phyloP scores from a whole-genome alignment of 2,888 invertebrate genomes.

The Volucella zonaria region DNA sequence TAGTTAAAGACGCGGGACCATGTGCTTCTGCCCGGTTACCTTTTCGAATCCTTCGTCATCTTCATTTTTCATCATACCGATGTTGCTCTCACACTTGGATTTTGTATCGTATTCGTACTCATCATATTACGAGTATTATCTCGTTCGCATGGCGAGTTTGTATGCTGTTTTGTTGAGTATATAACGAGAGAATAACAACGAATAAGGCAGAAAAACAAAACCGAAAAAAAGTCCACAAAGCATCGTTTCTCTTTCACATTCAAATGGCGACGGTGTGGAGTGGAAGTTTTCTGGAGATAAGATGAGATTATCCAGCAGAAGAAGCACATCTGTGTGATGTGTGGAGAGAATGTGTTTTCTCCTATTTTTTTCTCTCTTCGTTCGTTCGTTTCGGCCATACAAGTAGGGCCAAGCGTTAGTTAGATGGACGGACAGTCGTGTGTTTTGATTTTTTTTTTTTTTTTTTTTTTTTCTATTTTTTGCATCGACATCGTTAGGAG shows the following conservation, averaged over 20 bases:
- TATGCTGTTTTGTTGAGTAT: slow-evolving; percentile 6
- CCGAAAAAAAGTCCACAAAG: neutral
- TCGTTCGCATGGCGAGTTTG: neutral
- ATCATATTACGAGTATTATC: too few relatives aligned
- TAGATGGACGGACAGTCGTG: neutral
- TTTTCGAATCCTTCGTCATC: slow-evolving; percentile 31
- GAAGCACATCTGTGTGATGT: slow-evolving; percentile 20
- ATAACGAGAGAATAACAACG: slow-evolving; percentile 28
- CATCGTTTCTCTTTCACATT: slow-evolving; percentile 12
- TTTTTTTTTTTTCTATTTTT: slow-evolving; percentile 3
- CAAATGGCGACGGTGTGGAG: neutral
- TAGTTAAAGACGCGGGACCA: slow-evolving; percentile 67
- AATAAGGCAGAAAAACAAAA: slow-evolving; percentile 44
- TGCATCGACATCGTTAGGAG: slow-evolving; percentile 14
- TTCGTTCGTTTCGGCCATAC: neutral
- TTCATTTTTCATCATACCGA: slow-evolving; percentile 16
- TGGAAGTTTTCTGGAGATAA: neutral
- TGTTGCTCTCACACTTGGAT: slow-evolving; percentile 14
- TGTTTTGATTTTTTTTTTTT: neutral
- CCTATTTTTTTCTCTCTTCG: neutral
- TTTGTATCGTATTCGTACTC: too few relatives aligned
- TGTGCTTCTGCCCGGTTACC: slow-evolving; percentile 56
- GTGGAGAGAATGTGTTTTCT: slow-evolving; percentile 24
- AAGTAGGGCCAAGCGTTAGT: slow-evolving; percentile 6
- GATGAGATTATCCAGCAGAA: neutral